phyloP scores from a whole-genome alignment of 2,113 vertebrate species.

The Syrrhaptes paradoxus region DNA sequence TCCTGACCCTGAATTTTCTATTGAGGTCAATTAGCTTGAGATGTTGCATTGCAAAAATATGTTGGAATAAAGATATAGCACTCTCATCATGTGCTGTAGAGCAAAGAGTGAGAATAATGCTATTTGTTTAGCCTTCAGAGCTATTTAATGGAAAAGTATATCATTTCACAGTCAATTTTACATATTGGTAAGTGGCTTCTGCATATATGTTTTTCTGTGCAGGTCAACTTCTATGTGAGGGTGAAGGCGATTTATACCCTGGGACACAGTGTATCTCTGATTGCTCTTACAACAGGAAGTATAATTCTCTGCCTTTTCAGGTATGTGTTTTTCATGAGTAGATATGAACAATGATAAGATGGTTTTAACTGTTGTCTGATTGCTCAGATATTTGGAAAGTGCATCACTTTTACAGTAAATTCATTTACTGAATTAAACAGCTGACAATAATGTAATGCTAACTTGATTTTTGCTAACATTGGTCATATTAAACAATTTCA shows the following conservation, averaged over 20 bases:
- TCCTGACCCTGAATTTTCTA: neutral
- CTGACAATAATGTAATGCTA: neutral
- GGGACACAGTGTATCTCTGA: slow-evolving; percentile 88
- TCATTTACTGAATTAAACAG: neutral
- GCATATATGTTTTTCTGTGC: slow-evolving; percentile 14
- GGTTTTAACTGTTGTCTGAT: neutral
- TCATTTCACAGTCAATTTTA: neutral
- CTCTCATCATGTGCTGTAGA: neutral
- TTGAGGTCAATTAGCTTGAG: neutral
- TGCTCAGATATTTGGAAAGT: neutral
- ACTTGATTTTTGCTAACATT: neutral
- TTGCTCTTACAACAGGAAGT: slow-evolving; percentile 87
- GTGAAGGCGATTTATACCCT: slow-evolving; percentile 90
- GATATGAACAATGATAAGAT: neutral
- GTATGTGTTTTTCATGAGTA: slow-evolving; percentile 61
- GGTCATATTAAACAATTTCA: neutral
- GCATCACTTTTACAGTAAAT: neutral
- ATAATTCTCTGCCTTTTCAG: slow-evolving; percentile 89
- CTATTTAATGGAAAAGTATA: neutral
- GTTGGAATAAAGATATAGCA: neutral
- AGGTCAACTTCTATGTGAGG: slow-evolving; percentile 86
- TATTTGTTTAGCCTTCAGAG: neutral
- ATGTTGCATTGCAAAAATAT: neutral
- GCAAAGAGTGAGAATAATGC: neutral
- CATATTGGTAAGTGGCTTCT: neutral